phyloP scores from a whole-genome alignment of 2,113 vertebrate species.

The Vombatus ursinus region DNA sequence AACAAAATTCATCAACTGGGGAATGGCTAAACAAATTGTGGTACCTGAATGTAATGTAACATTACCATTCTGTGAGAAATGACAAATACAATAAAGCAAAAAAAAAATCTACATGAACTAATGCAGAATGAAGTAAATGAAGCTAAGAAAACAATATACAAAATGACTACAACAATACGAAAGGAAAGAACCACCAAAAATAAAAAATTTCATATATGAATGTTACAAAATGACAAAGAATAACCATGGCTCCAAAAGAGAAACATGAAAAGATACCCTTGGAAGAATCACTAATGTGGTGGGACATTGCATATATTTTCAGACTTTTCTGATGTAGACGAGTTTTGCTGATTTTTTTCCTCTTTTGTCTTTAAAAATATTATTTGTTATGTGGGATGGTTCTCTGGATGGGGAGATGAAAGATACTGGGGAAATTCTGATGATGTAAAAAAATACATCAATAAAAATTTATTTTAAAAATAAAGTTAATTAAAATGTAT shows the following conservation, averaged over 20 bases:
- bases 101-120: neutral
- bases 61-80: neutral
- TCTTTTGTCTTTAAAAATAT: neutral
- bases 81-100: neutral
- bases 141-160: neutral
- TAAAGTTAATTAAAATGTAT: neutral
- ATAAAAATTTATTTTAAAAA: neutral
- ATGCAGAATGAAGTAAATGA: neutral
- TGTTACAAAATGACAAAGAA: neutral
- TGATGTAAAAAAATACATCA: neutral
- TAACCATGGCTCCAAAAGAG: neutral
- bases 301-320: neutral
- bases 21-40: neutral
- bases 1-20: neutral
- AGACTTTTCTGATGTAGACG: neutral
- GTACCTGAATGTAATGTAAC: neutral
- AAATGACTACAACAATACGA: neutral
- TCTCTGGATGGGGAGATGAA: neutral
- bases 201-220: neutral
- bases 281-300: neutral
- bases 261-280: neutral
- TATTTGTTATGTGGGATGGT: neutral
- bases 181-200: neutral
- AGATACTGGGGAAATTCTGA: neutral
- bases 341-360: neutral